Conservation (phyloP, 1,140 invertebrate species). For the Coelopa frigida region DNA sequence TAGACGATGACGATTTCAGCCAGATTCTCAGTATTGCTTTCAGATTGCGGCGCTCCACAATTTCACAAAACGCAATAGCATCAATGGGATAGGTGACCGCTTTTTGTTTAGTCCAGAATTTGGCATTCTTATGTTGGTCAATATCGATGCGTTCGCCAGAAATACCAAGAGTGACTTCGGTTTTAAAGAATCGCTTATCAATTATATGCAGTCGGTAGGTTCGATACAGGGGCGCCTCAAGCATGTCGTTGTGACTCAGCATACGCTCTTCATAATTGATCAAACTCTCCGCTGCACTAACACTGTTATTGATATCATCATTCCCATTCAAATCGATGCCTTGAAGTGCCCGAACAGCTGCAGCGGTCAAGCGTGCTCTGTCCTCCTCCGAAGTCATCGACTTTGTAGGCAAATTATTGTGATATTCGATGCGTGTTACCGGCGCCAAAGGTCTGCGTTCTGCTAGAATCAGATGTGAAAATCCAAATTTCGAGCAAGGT, state of each 20-base stretch:
- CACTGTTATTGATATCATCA: constrained; percentile 19
- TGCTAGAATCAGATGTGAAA: constrained; percentile 79
- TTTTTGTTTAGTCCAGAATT: constrained; percentile 61
- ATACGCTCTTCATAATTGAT: constrained; percentile 50
- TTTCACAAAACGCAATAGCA: constrained; percentile 75
- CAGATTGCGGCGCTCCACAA: constrained; percentile 58
- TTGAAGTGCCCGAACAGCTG: constrained; percentile 24
- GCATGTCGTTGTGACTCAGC: constrained; percentile 62
- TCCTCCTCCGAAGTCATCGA: constrained; percentile 42
- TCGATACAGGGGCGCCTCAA: constrained; percentile 78
- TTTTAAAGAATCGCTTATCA: constrained; percentile 71
- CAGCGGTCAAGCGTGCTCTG: constrained; percentile 24
- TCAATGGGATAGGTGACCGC: constrained; percentile 64
- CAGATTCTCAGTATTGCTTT: constrained; percentile 48
- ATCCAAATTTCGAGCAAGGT: constrained; percentile 86
- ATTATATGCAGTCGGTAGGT: constrained; percentile 72
- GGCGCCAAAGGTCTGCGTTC: constrained; percentile 48
- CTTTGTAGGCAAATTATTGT: constrained; percentile 27
- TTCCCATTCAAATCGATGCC: constrained; percentile 13
- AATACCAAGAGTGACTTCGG: constrained; percentile 77
- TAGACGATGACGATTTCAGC: constrained; percentile 32
- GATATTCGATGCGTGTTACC: constrained; percentile 46
- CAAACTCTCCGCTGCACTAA: constrained; percentile 14
- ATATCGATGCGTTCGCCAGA: constrained; percentile 89
- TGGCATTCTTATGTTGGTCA: constrained; percentile 62